Conservation (phyloP, 92 coral and sea anemone genomes). For the Ricordea florida region DNA sequence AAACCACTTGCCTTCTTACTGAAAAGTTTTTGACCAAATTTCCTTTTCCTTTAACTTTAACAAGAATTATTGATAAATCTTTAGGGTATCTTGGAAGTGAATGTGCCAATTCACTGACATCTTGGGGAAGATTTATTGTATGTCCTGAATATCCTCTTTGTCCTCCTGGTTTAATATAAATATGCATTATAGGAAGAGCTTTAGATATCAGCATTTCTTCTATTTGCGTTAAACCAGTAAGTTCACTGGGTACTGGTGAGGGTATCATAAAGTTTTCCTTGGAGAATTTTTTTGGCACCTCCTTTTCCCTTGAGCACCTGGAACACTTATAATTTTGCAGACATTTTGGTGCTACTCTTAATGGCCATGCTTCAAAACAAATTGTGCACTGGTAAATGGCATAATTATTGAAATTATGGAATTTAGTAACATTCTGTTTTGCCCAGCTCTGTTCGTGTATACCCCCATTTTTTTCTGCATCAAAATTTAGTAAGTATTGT, state of each 20-base stretch:
- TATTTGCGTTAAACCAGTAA: constrained; percentile 58
- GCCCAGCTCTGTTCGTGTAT: no score
- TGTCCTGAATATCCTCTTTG: constrained; percentile 56
- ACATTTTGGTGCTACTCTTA: constrained; percentile 25
- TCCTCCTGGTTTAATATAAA: no score
- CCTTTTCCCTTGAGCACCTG: constrained; percentile 57
- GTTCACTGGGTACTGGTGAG: constrained; percentile 54
- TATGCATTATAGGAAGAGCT: constrained; percentile 71
- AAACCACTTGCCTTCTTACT: constrained; percentile 60
- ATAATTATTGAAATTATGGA: no score
- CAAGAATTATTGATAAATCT: constrained; percentile 68
- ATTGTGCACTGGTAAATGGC: constrained; percentile 55
- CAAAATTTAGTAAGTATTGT: no score
- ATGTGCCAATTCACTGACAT: constrained; percentile 60
- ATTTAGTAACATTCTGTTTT: no score
- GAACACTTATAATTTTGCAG: constrained; percentile 22
- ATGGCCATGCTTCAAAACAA: constrained; percentile 60
- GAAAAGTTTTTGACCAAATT: constrained; percentile 53
- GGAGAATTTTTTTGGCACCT: constrained; percentile 56
- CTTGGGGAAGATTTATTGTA: constrained; percentile 69
- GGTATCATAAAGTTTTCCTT: constrained; percentile 71
- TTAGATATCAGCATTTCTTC: constrained; percentile 78
- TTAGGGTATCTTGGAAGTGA: constrained; percentile 70
- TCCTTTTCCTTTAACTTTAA: constrained; percentile 56
- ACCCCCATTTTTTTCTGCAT: no score